Base-by-base conservation (phyloP, 1,140 invertebrate species). In the Macrotrachela quadricornifera region DNA sequence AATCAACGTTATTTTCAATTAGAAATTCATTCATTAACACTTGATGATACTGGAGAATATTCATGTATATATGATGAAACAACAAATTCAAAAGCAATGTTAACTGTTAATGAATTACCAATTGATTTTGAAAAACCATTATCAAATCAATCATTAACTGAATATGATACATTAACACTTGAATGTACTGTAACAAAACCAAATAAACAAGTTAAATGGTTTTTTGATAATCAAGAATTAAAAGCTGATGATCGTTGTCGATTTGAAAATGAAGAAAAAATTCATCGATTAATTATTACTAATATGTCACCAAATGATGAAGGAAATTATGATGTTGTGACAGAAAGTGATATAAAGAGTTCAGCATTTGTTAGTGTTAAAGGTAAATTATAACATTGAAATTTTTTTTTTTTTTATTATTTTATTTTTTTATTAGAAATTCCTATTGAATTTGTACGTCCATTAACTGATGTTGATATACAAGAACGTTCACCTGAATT, bases 141-240 rank as follows among this genome's bases (percentile, higher is more conserved):
- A 13, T 44, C 46, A 40, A 44, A 53, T 37, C 51, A 53, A 48
- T 38, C 21, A 12, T 36, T 30, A 11, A 46, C 46, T 18, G 51
- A 53, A 43, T 39, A 42, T 40, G 44, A 53, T 46, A 47, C n/a
- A 36, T 46, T 38, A 42, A 53, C 37, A 14, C 46, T 53, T 16
- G 51, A 53, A 43, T 53, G 51, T 17, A 48, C 40, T 30, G 51
- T 53, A 3, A 53, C 46, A 12, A 1, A 44, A 15, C 15, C 36
- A 18, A 44, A 53, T 47, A 53, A 53, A 42, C 51, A 36, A 40
- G 38, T 53, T 6, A 53, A 46, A 42, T 53, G 51, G 51, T 53
- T 53, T 38, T 39, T 53, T 16, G 46, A 53, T 37, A 44, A 44
- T 15, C 46, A 48, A 48, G 45, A 46, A 43, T 21, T 53, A 14